Evolutionary conservation across 2,888 invertebrate species (phyloP), one percentile per base, ranked within the genome.

Genomic region (Pristionchus mayeri): DNA sequence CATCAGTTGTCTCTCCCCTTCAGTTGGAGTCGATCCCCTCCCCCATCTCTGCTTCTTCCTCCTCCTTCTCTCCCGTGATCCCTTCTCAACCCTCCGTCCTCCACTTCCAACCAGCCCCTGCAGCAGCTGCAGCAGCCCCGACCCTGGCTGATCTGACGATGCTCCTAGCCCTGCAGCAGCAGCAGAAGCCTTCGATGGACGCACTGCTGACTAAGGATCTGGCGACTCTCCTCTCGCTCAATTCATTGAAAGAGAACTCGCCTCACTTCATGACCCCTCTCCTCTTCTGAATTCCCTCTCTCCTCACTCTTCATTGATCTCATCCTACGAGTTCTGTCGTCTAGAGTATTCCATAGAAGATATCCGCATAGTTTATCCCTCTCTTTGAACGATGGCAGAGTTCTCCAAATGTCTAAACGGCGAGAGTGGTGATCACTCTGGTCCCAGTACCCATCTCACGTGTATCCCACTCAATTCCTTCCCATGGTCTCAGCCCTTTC

Each of bases 51-150:
- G 16, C 48, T 34, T 27, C 63, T 24, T 21, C 63, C 81, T 84
- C 84, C 34, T 75, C 84, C 21, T 84, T 84, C 84, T 40, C 84
- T 0, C 84, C 84, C 34, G 84, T 84, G 16, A 57, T 75, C 24
- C 84, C 84, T 18, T 75, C 71, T 24, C 18, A 27, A 16, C 63
- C 63, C 40, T 40, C 44, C 7, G 24, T 24, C 37, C 18, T 82
- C 18, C 48, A n/a, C 7, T 82, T 24, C 27, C 63, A 60, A 7
- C 40, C 60, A 7, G 40, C 57, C 40, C 81, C 81, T 30, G 24
- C 78, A 2, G 21, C 52, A 4, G 9, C n/a, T 16, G n/a, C 37
- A 50, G 48, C 40, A 63, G 44, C 82, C 63, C 71, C 82, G 1
- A 84, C 40, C 40, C 48, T 84, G 6, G 44, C 71, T 16, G 75